Base-by-base conservation (phyloP, 2,113 vertebrate species). In the Rhineura floridana region DNA sequence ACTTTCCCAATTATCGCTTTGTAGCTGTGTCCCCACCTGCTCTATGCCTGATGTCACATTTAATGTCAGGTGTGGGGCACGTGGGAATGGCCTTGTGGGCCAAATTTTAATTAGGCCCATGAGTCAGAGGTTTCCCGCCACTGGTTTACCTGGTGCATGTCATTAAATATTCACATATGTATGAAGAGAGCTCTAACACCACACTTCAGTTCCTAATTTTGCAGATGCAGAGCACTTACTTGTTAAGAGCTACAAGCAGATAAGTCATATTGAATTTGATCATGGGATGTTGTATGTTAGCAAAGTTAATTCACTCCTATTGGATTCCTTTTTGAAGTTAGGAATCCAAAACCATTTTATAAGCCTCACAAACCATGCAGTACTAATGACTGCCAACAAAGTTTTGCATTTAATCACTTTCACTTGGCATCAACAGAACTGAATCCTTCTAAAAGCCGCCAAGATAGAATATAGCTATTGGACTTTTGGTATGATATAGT, bases 331-430 rank as follows among this genome's bases (percentile, higher is more conserved):
- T 94, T 65, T 88, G 0, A 3, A 55, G 42, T 90, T 81, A 89
- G 23, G 55, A 59, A 88, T 48, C 89, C 36, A 80, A 90, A 94
- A 94, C 89, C 92, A 95, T 91, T 94, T 91, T 91, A 89, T 90
- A 96, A 94, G 93, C 59, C 89, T 30, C 85, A 59, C 42, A 92
- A 90, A 85, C 6, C 33, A 42, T 30, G 21, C 28, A 90, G n/a
- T 73, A 13, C 86, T 89, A 88, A 63, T 84, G 86, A 91, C 48
- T 39, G 62, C 21, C 69, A 70, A 91, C 82, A 82, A 55, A 65
- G 48, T 48, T 46, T 89, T 91, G 79, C 46, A 88, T 28, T 33
- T n/a, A 88, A 78, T 65, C 65, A 90, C 88, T 95, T 92, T 46
- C 76, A 90, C 52, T 91, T 72, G 87, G 65, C 78, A 88, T 79